Conservation (phyloP, 2,888 invertebrate genomes). For the Drosophila emarginata region DNA sequence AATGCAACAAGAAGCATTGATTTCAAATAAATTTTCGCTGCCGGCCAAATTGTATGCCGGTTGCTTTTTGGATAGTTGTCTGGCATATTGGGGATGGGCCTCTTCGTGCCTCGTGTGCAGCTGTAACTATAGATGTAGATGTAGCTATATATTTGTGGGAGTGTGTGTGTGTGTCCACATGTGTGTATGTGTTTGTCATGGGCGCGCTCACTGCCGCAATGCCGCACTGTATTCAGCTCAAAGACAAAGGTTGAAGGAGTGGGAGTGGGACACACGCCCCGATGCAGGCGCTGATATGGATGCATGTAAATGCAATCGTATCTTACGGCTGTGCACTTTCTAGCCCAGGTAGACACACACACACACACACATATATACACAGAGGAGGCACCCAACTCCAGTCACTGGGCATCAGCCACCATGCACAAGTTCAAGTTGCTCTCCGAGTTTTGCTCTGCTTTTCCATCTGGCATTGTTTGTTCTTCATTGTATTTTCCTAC, state of each 20-base stretch:
- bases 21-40: slow-evolving; percentile 79
- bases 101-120: slow-evolving; percentile 67
- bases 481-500: slow-evolving; percentile 68
- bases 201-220: slow-evolving; percentile 42
- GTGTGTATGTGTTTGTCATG: slow-evolving; percentile 55
- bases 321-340: slow-evolving; percentile 78
- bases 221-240: too few relatives aligned
- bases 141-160: slow-evolving; percentile 49
- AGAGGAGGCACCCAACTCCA: slow-evolving; percentile 24
- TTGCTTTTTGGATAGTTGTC: slow-evolving; percentile 56
- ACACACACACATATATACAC: background rate
- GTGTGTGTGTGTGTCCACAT: slow-evolving; percentile 1
- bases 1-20: slow-evolving; percentile 79
- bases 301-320: slow-evolving; percentile 79
- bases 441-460: slow-evolving; percentile 41
- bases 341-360: slow-evolving; percentile 48
- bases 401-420: slow-evolving; percentile 30
- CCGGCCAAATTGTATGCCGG: slow-evolving; percentile 78
- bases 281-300: slow-evolving; percentile 78
- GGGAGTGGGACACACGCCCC: slow-evolving; percentile 58
- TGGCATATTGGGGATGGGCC: slow-evolving; percentile 38
- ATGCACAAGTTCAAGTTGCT: slow-evolving; percentile 72
- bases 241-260: slow-evolving; percentile 5
- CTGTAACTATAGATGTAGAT: slow-evolving; percentile 49
- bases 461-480: slow-evolving; percentile 70